Evolutionary conservation across 2,888 invertebrate species (phyloP), one percentile per base, ranked within the genome.

Genomic region (Mermis nigrescens): DNA sequence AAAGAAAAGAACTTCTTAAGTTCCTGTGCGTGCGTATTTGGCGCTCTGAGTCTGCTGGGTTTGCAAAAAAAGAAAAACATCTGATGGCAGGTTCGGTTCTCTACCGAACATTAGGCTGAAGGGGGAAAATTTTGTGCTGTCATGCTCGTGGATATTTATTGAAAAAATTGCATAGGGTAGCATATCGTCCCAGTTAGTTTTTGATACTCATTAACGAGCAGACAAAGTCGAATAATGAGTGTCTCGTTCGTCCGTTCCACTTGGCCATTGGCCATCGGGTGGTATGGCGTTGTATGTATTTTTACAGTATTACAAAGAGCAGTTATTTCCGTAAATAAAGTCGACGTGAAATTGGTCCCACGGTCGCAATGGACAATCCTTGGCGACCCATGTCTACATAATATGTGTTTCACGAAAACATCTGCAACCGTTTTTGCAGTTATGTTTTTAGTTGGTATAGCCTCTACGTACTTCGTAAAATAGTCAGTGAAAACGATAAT

Each of bases 391-490:
- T 31, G 31, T 27, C 22, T 27, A 4, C 27, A 29, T 3, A 53
- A 12, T n/a, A 53, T 29, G 31, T 31, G 12, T 29, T 27, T 31
- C 31, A 53, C 54, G 12, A 46, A 57, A 2, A 67, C 63, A 15
- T 58, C 52, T 0, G 72, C 70, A 7, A 71, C 63, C 0, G 70
- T 70, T 7, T 61, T 61, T 0, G 72, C 65, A 52, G 65, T 66
- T 26, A 68, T 67, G 46, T 71, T 66, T 0, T 67, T 67, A 19
- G 73, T 51, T 2, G 72, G 64, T 27, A 70, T 38, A 52, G 64
- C 63, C 63, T 66, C 31, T 54, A 61, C 58, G 45, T 46, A 69
- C 26, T 63, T 62, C 1, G 65, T 63, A 2, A 66, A 63, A 32
- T 63, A 57, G 58, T 63, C 62, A 15, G 61, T 61, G 1, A 63